Evolutionary conservation across 1,140 invertebrate species (phyloP).

Genomic region (Cherax quadricarinatus): DNA sequence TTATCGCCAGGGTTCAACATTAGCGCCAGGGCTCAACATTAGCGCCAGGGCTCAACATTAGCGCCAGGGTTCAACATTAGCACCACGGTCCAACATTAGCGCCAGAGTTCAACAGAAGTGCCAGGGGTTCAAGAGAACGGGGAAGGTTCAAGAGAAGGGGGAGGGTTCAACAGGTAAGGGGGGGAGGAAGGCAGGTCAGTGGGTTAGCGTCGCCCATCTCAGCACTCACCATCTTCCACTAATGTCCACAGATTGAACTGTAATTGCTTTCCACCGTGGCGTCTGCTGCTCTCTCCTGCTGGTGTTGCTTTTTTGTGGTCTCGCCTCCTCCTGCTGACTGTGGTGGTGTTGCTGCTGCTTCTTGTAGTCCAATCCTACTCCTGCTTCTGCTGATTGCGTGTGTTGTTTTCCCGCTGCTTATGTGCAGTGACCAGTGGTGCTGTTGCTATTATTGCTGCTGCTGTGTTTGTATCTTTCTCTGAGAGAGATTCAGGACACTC

Average conservation of each 20-base stretch:
- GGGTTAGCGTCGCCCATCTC: constrained; percentile 38
- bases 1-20: neutral
- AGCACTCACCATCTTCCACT: constrained; percentile 43
- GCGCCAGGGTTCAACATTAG: neutral
- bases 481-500: too few species aligned
- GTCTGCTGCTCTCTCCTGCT: constrained; percentile 18
- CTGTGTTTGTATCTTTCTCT: too few species aligned
- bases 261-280: constrained; percentile 56
- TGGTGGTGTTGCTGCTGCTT: neutral
- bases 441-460: too few species aligned
- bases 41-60: neutral
- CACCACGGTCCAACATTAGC: neutral
- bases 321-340: neutral
- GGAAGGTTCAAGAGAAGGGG: neutral
- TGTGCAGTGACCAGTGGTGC: too few species aligned
- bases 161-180: constrained; percentile 24
- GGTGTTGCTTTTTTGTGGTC: neutral
- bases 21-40: neutral
- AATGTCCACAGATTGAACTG: constrained; percentile 58
- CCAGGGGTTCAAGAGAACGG: constrained; percentile 15
- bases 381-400: neutral
- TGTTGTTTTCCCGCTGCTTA: neutral
- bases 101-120: neutral
- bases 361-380: neutral
- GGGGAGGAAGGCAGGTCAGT: neutral